A percentile compares a stretch with the other conserved stretches of the same genome.
These are phyloP conservation scores for Drosophila histrio DNA, from an alignment of 2,888 invertebrate species.

Conservation along the genomic window DNA sequence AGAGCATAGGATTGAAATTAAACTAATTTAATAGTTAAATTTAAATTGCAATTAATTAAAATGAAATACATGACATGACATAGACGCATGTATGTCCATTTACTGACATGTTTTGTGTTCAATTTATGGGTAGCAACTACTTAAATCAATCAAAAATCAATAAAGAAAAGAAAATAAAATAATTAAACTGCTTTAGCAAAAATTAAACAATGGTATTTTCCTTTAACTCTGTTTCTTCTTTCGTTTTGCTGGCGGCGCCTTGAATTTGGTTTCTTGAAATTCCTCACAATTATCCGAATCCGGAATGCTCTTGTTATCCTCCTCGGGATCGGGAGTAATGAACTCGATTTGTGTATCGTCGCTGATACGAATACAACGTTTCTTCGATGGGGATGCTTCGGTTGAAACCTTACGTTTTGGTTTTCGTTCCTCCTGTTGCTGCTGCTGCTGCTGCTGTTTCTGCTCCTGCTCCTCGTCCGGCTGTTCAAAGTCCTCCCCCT, in stretches of 20 bases:
- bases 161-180: slow-evolving; percentile 1
- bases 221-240: neutral
- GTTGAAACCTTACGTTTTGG: neutral
- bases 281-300: neutral
- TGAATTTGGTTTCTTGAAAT: slow-evolving; percentile 1
- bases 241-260: neutral
- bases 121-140: slow-evolving; percentile 60
- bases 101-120: slow-evolving; percentile 73
- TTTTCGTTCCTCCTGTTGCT: neutral
- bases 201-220: neutral
- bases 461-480: neutral
- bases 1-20: slow-evolving; percentile 9
- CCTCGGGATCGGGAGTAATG: slow-evolving; percentile 14
- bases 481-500: neutral
- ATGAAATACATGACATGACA: slow-evolving; percentile 23
- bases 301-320: neutral
- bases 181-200: slow-evolving; percentile 48
- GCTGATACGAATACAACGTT: slow-evolving; percentile 35
- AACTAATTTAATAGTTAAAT: slow-evolving; percentile 16
- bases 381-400: slow-evolving; percentile 44
- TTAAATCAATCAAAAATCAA: slow-evolving; percentile 44
- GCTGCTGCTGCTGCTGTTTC: neutral
- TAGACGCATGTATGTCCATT: slow-evolving; percentile 47
- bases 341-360: slow-evolving; percentile 52
- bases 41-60: slow-evolving; percentile 11